phyloP scores from a whole-genome alignment of 2,888 invertebrate species.

The Drosophila koepferae region DNA sequence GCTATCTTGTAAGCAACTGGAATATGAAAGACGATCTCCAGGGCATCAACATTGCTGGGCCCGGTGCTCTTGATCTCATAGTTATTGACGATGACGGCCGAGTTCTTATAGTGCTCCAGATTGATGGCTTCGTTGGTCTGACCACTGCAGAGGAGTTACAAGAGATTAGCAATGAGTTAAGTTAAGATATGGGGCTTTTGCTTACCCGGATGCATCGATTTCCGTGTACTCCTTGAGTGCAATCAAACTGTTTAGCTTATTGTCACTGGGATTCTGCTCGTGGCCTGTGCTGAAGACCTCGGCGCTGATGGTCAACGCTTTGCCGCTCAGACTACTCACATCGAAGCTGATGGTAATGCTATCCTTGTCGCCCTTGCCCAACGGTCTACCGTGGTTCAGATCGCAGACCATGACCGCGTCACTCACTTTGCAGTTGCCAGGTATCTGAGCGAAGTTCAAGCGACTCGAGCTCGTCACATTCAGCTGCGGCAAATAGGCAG shows the following conservation, averaged over 20 bases:
- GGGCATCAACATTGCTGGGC: slow-evolving; percentile 83
- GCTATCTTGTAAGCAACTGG: slow-evolving; percentile 83
- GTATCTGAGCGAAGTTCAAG: slow-evolving; percentile 82
- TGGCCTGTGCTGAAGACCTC: slow-evolving; percentile 84
- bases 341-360: slow-evolving; percentile 82
- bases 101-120: slow-evolving; percentile 79
- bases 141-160: slow-evolving; percentile 61
- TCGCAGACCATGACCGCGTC: slow-evolving; percentile 81
- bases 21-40: slow-evolving; percentile 81
- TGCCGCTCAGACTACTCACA: slow-evolving; percentile 81
- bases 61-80: slow-evolving; percentile 85
- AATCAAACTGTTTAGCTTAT: slow-evolving; percentile 75
- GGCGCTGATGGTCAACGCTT: slow-evolving; percentile 77
- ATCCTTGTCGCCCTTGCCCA: slow-evolving; percentile 76
- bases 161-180: neutral
- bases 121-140: slow-evolving; percentile 80
- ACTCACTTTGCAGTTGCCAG: slow-evolving; percentile 80
- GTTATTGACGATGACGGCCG: slow-evolving; percentile 80
- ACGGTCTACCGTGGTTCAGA: slow-evolving; percentile 80
- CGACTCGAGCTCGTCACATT: slow-evolving; percentile 85
- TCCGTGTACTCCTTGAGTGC: slow-evolving; percentile 83
- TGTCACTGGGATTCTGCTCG: slow-evolving; percentile 79
- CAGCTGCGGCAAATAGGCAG: slow-evolving; percentile 86
- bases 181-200: neutral
- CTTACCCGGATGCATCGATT: slow-evolving; percentile 84